Evolutionary conservation across 2,888 invertebrate species (phyloP), one percentile per base, ranked within the genome.

Genomic region (Eupithecia subfuscata): DNA sequence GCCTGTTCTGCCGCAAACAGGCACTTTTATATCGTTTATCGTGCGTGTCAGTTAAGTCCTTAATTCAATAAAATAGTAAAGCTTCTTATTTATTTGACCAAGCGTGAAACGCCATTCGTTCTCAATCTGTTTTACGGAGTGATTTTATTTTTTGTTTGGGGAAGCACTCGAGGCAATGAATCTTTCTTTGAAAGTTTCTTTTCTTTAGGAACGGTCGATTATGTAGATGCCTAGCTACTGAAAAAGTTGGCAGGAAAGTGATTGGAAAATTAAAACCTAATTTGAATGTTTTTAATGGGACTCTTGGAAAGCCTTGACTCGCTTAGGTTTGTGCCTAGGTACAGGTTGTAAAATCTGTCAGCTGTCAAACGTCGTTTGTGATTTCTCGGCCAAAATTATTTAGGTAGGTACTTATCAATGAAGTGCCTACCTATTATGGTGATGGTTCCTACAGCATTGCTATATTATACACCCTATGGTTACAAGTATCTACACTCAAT

Each of bases 41-140:
- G 90, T 93, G 94, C 94, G 94, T 95, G 95, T 79, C 89, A 74
- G 89, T 89, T 95, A 95, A 95, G 94, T 92, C 91, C 91, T 94
- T 95, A 95, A 95, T 95, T 95, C 87, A 95, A 95, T 95, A 94
- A 94, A 92, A 92, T 86, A 87, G 88, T 92, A 92, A 93, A 93
- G 92, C 94, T 92, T 90, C 92, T 90, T 91, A 89, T 88, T 85
- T 84, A 92, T 91, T 93, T 90, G 89, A 91, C 91, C 90, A 91
- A 91, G 92, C 92, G 90, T 92, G 88, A 90, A 88, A 73, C 80
- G 88, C 82, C 90, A 85, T 83, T 82, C 83, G 90, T 91, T 94
- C 91, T 91, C 91, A 91, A 93, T 89, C 91, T 90, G 87, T 90
- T 84, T 79, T 83, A 71, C 70, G 70, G 74, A 77, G 77, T 82